A percentile compares a stretch with the other conserved stretches of the same genome.
Evolutionary conservation across 2,888 invertebrate species (phyloP).

Genomic region (Linhomoeus sp.): DNA sequence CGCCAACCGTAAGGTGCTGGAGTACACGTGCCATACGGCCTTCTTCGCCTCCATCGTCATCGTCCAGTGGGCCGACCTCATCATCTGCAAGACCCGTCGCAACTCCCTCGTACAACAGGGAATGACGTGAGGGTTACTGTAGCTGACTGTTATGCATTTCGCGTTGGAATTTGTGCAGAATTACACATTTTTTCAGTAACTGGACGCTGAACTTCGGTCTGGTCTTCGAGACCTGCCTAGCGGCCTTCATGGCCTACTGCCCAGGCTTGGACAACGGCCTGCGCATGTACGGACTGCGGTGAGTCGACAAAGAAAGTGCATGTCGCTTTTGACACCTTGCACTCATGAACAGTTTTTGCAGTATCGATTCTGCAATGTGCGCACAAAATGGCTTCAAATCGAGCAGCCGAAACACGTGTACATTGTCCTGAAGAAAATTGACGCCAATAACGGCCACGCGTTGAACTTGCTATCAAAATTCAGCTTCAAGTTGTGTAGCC

Average conservation of each 20-base stretch:
- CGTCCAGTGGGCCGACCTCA: slow-evolving; percentile 37
- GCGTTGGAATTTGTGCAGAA: not conserved
- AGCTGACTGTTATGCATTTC: not conserved
- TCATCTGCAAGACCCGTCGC: slow-evolving; percentile 37
- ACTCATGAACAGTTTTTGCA: too few species aligned
- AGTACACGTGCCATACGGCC: slow-evolving; percentile 37
- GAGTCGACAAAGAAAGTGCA: too few species aligned
- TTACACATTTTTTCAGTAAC: slow-evolving; percentile 37
- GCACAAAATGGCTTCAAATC: not conserved
- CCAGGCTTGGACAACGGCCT: slow-evolving; percentile 94
- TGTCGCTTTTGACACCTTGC: too few species aligned
- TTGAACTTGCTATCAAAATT: too few species aligned
- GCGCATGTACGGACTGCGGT: slow-evolving; percentile 69
- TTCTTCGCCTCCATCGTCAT: slow-evolving; percentile 36
- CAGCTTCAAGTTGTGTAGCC: too few species aligned
- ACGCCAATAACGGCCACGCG: too few species aligned
- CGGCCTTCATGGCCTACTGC: slow-evolving; percentile 85
- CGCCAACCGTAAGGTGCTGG: slow-evolving; percentile 28
- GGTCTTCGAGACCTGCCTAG: slow-evolving; percentile 76
- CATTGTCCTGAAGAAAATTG: too few species aligned
- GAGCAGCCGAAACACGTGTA: not conserved
- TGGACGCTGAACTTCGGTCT: slow-evolving; percentile 91
- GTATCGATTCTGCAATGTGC: too few species aligned
- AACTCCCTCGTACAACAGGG: slow-evolving; percentile 36
- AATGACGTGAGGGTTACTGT: slow-evolving; percentile 27